These are phyloP conservation scores for Hylia prasina DNA, from an alignment of 2,113 vertebrate species.

Conservation along the genomic window DNA sequence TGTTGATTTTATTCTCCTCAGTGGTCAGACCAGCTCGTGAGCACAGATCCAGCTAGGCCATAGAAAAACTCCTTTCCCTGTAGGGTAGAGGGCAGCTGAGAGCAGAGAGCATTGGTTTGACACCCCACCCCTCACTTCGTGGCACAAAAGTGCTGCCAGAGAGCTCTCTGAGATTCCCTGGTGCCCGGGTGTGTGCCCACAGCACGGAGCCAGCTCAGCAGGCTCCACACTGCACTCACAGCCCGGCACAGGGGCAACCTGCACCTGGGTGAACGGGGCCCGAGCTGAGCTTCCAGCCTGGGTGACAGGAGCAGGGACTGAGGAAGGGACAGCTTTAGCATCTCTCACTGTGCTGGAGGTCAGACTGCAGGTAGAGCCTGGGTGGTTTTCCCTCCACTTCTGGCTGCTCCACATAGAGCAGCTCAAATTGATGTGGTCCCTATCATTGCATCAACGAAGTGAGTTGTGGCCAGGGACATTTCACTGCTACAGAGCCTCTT, in stretches of 20 bases:
- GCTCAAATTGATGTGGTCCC: fast-evolving
- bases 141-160: neutral
- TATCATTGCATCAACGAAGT: fast-evolving
- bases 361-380: neutral
- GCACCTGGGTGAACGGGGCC: fast-evolving
- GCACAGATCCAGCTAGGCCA: neutral
- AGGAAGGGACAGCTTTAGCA: neutral
- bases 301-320: neutral
- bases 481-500: fast-evolving
- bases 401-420: fast-evolving
- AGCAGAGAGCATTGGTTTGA: neutral
- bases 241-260: fast-evolving
- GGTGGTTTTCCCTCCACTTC: neutral
- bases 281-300: neutral
- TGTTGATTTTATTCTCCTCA: neutral
- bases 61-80: neutral
- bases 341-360: neutral
- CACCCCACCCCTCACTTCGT: fast-evolving
- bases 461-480: neutral
- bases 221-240: fast-evolving
- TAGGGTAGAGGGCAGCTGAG: neutral
- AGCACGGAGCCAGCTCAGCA: neutral
- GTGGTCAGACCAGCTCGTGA: neutral
- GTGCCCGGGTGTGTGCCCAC: neutral
- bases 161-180: too few relatives aligned